Evolutionary conservation across 2,888 invertebrate genomes (phyloP), one percentile per base, ranked within the genome.

Genomic region (Pharmacophagus antenor): DNA sequence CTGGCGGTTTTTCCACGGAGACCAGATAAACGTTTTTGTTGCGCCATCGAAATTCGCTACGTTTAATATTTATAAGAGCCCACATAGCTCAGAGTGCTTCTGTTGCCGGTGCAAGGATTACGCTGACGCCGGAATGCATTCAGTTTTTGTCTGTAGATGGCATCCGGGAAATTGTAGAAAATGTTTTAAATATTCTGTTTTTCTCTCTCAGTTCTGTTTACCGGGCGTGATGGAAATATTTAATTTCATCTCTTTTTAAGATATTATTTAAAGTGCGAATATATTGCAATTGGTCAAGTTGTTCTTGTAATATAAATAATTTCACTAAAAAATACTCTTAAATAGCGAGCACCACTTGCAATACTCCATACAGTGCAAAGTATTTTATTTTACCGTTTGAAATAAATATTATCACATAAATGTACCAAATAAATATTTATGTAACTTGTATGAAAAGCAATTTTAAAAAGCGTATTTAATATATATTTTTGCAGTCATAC

Each of bases 21-120:
- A 82, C 83, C 85, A 87, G 88, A 90, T 88, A 88, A 88, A 88
- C 85, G 88, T 88, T 89, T 88, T 85, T 86, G 88, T 87, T 82
- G 80, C 77, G 77, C 82, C 81, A 80, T 79, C 82, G 79, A 61
- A 66, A 66, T 74, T 78, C 76, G 73, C 73, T 70, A 70, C 77
- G 80, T 85, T 87, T 86, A 88, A 88, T 88, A 89, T 89, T 89
- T 88, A 88, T 88, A 88, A 84, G 82, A 82, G 83, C 74, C 76
- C 77, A 78, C 75, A 80, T 81, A 83, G 82, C 76, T 77, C 77
- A 73, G 73, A 79, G 80, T 79, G 80, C 80, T 79, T 77, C 80
- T 77, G 79, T 76, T 80, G 70, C 77, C 73, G 74, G 74, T 82
- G 84, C 82, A 82, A 79, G 82, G 81, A 85, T 86, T 84, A 86